Evolutionary conservation across 1,140 invertebrate species (phyloP), one percentile per base, ranked within the genome.

Genomic region (Trichonephila inaurata): DNA sequence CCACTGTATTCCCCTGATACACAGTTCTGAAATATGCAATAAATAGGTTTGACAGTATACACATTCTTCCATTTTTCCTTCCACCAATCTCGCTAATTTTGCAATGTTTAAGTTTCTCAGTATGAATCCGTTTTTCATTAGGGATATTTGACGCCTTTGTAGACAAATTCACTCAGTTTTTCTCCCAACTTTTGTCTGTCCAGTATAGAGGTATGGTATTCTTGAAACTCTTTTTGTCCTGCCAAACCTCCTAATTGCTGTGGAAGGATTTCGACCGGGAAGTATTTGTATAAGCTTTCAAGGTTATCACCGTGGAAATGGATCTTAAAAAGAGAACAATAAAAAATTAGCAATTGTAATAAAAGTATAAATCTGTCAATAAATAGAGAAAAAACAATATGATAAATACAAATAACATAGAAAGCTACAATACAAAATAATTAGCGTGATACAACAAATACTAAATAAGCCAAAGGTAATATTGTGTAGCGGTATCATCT

Each of bases 221-320:
- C 88, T 60, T 89, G 40, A 33, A 66, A 66, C 2, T 89, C 64
- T 33, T 24, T 51, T n/a, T 33, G 18, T 69, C 88, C 88, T 1
- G 33, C n/a, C 5, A 21, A 18, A 3, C 98, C 98, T 40, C 98
- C 98, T 19, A 98, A 96, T 95, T 98, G 98, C 1, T 98, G 97
- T 24, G 98, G 98, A 85, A 99, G 95, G 94, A 98, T 97, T 95
- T 98, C 98, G 91, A 97, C 97, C 21, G 97, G 97, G 77, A 99
- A 96, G 94, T 97, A 96, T 94, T 98, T 96, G 95, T 98, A 98
- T 33, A 98, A 96, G 2, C 97, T 98, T 72, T 97, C 97, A 92
- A 98, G 95, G 96, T 98, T 98, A 95, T 98, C 98, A 5, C 98
- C 98, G 96, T 98, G 98, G 3, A 89, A 72, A 44, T 89, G 66